phyloP scores from a whole-genome alignment of 2,797 vertebrate genomes.

The Acipenser oxyrinchus region DNA sequence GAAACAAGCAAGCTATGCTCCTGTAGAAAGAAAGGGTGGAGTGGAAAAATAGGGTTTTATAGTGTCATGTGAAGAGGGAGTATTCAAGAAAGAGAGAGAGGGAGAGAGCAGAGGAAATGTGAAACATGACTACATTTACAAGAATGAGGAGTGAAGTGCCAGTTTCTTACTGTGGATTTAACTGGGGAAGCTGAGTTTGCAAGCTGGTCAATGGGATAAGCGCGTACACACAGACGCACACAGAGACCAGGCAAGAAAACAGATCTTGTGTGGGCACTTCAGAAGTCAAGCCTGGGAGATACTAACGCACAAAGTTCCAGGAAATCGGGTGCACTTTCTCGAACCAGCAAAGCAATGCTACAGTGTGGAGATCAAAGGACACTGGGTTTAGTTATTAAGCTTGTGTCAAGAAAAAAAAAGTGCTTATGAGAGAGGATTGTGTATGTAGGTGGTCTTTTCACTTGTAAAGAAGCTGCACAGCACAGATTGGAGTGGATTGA shows the following conservation, averaged over 20 bases:
- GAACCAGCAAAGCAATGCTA: background rate
- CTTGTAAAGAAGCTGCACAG: no score
- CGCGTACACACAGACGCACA: background rate
- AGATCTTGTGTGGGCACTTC: background rate
- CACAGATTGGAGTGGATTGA: no score
- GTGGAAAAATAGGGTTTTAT: constrained; percentile 46
- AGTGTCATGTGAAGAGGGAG: fast-evolving
- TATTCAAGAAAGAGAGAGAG: background rate
- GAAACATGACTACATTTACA: constrained; percentile 58
- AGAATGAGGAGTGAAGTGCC: constrained; percentile 66
- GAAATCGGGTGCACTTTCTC: background rate
- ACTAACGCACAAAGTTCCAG: background rate
- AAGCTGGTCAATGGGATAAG: background rate
- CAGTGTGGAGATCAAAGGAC: background rate
- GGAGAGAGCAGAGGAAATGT: constrained; percentile 41
- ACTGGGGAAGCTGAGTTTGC: constrained; percentile 26
- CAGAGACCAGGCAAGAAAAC: background rate
- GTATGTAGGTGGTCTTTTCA: no score
- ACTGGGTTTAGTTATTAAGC: no score
- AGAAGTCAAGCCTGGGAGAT: no score
- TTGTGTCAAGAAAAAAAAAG: no score
- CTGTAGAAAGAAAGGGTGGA: constrained; percentile 52
- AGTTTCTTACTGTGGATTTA: constrained; percentile 48
- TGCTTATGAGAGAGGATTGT: no score
- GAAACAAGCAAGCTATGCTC: background rate